These are phyloP conservation scores for Hyperoplus immaculatus DNA, from an alignment of 2,797 vertebrate species.

Conservation along the genomic window DNA sequence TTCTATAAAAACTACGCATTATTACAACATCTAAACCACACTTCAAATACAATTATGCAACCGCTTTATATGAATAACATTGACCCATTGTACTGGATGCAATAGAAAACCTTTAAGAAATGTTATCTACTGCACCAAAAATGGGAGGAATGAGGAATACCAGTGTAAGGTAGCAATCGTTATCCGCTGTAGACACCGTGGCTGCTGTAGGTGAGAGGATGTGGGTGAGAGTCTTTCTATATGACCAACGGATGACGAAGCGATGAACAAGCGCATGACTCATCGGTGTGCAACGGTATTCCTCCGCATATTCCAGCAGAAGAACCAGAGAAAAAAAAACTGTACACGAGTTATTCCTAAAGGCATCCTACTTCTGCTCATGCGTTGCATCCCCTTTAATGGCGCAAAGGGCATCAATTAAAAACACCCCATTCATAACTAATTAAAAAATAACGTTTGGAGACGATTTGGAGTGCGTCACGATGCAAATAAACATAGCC, in stretches of 20 bases:
- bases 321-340: slow-evolving; percentile 33
- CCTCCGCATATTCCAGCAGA: slow-evolving; percentile 64
- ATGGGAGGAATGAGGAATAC: background rate
- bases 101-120: background rate
- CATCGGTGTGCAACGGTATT: slow-evolving; percentile 70
- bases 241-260: slow-evolving; percentile 69
- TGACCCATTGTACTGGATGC: background rate
- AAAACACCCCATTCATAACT: slow-evolving; percentile 67
- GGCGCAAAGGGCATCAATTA: slow-evolving; percentile 56
- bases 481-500: slow-evolving; percentile 39
- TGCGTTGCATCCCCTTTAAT: slow-evolving; percentile 36
- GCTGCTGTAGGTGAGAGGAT: background rate
- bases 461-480: slow-evolving; percentile 65
- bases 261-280: slow-evolving; percentile 65
- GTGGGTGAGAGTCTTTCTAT: slow-evolving; percentile 30
- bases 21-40: background rate
- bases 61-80: background rate
- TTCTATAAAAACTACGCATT: background rate
- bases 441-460: slow-evolving; percentile 41
- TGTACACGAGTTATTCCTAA: slow-evolving; percentile 47
- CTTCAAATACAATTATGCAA: background rate
- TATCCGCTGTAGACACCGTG: background rate
- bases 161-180: too few relatives aligned
- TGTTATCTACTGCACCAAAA: background rate
- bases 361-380: slow-evolving; percentile 45